These are phyloP conservation scores for Epinephelus malabaricus DNA, from an alignment of 2,797 vertebrate species.

Conservation along the genomic window DNA sequence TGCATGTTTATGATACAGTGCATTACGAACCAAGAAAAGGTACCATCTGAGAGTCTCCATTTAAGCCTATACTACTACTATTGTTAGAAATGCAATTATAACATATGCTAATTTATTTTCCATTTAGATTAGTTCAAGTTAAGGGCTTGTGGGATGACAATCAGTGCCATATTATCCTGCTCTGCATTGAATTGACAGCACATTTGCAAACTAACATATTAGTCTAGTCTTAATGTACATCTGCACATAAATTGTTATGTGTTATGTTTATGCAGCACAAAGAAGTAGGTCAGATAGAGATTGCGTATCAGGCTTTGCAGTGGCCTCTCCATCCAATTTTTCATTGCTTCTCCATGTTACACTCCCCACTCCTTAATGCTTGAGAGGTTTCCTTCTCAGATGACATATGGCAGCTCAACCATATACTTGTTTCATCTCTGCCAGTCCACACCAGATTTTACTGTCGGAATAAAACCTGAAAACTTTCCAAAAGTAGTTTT, in stretches of 20 bases:
- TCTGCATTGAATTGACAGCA: not conserved
- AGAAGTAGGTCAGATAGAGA: slow-evolving; percentile 7
- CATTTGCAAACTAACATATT: not conserved
- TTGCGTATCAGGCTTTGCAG: not conserved
- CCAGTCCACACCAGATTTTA: slow-evolving; percentile 34
- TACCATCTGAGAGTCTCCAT: not conserved
- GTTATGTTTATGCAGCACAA: slow-evolving; percentile 29
- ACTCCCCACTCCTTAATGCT: slow-evolving; percentile 21
- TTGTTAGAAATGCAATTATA: not conserved
- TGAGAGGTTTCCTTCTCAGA: slow-evolving; percentile 45
- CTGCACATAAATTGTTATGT: slow-evolving; percentile 3
- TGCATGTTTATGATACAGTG: slow-evolving; percentile 41
- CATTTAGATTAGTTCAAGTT: not conserved
- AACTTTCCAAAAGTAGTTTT: slow-evolving; percentile 79
- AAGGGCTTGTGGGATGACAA: not conserved
- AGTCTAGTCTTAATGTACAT: not conserved
- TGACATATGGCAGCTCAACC: slow-evolving; percentile 35
- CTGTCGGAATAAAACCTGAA: slow-evolving; percentile 41
- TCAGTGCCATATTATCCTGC: not conserved
- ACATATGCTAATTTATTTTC: not conserved
- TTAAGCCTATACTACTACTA: not conserved
- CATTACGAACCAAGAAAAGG: slow-evolving; percentile 10
- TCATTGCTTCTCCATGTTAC: slow-evolving; percentile 20
- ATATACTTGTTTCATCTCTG: slow-evolving; percentile 39
- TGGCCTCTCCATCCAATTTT: slow-evolving; percentile 11